A percentile compares a stretch with the other conserved stretches of the same genome.
Conservation (phyloP, 2,113 vertebrate species). For the Tinamus guttatus region DNA sequence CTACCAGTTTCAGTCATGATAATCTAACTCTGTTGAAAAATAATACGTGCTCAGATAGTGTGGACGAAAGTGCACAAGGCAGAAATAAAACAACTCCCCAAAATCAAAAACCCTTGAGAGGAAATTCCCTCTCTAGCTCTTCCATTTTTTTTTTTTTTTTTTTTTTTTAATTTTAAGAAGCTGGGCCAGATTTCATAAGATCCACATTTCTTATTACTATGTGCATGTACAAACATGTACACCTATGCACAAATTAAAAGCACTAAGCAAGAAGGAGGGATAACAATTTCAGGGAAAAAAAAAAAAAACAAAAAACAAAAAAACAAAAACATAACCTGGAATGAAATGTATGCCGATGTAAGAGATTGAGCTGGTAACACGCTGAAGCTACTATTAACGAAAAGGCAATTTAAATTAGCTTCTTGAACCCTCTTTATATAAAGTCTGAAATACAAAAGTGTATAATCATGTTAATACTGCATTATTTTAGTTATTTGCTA, state of each 20-base stretch:
- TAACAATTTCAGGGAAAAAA: background rate
- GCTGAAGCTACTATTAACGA: conserved; percentile 21
- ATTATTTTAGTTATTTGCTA: conserved; percentile 62
- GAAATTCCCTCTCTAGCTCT: background rate
- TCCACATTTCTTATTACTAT: background rate
- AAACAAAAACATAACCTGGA: background rate
- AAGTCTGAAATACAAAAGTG: background rate
- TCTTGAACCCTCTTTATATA: conserved; percentile 45
- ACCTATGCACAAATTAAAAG: background rate
- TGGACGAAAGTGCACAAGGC: background rate
- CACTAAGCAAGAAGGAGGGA: background rate
- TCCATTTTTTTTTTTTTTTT: background rate
- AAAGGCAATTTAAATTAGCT: conserved; percentile 44
- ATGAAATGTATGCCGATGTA: background rate
- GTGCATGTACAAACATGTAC: background rate
- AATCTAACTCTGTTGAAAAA: conserved; percentile 42
- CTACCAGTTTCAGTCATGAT: background rate
- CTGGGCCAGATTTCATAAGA: background rate
- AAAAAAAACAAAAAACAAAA: too few relatives aligned
- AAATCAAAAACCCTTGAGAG: background rate
- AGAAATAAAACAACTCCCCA: rapidly evolving
- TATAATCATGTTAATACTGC: conserved; percentile 30
- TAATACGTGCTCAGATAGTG: background rate
- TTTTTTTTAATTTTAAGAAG: background rate
- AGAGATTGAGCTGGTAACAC: background rate